Conservation (phyloP, 2,888 invertebrate species). For the Sepiola atlantica region DNA sequence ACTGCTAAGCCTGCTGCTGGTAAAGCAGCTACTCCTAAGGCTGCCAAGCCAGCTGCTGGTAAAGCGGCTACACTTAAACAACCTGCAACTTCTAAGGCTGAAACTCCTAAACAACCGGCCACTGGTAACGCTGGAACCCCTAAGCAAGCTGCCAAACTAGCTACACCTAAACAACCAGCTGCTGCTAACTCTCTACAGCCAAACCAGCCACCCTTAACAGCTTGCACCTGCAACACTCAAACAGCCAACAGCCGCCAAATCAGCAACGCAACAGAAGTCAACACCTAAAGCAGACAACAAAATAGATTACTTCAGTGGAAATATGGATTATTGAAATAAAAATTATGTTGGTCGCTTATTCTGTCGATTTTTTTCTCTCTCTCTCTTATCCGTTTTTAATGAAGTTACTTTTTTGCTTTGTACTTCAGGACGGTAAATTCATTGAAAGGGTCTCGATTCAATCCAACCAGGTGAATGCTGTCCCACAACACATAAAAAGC, state of each 20-base stretch:
- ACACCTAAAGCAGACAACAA: not conserved
- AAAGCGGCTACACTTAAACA: not conserved
- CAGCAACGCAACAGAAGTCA: not conserved
- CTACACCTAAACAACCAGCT: not conserved
- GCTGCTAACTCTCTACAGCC: not conserved
- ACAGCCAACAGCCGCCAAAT: not conserved
- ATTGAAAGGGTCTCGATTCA: too few relatives aligned
- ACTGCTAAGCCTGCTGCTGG: not conserved
- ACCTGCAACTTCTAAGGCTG: not conserved
- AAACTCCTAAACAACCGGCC: not conserved
- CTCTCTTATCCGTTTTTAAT: too few relatives aligned
- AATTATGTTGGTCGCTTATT: not conserved
- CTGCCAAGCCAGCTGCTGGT: not conserved
- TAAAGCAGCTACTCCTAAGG: not conserved
- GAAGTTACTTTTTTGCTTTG: not conserved
- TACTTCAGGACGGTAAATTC: not conserved
- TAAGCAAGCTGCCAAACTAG: not conserved
- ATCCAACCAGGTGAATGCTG: too few relatives aligned
- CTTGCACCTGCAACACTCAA: too few relatives aligned
- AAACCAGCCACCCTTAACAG: too few relatives aligned
- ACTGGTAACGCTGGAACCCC: not conserved
- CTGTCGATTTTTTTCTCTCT: not conserved
- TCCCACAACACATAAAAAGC: too few relatives aligned
- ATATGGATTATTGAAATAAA: not conserved
- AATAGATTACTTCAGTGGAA: not conserved